phyloP scores from a whole-genome alignment of 2,888 invertebrate species.

The Tupiocoris notatus region DNA sequence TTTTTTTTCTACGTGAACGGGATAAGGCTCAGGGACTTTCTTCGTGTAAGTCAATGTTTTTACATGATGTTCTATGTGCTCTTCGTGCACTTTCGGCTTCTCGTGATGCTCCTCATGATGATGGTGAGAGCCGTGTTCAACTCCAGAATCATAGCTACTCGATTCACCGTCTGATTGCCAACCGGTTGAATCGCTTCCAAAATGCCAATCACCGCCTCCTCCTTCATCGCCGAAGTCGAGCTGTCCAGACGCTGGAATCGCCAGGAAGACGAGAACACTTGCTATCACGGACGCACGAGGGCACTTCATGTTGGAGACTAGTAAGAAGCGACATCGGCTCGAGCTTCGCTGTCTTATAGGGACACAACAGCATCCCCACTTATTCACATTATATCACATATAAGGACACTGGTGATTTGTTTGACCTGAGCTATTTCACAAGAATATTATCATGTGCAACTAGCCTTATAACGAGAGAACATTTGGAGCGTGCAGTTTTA shows the following conservation, averaged over 20 bases:
- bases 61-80: conserved; percentile 60
- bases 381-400: background rate
- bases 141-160: background rate
- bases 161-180: background rate
- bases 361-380: background rate
- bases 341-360: background rate
- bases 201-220: conserved; percentile 11
- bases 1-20: conserved; percentile 55
- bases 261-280: background rate
- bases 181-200: background rate
- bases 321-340: background rate
- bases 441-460: too few species aligned
- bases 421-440: background rate
- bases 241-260: background rate
- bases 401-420: background rate
- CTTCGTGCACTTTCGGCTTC: conserved; percentile 49
- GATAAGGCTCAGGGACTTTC: conserved; percentile 70
- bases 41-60: conserved; percentile 72
- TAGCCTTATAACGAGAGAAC: too few species aligned
- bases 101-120: conserved; percentile 29
- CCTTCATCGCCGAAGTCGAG: conserved; percentile 9
- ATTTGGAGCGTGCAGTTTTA: too few species aligned
- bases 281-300: conserved; percentile 12
- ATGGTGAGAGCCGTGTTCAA: background rate
- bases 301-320: conserved; percentile 13